Evolutionary conservation across 2,113 vertebrate genomes (phyloP).

Genomic region (Larimichthys crocea): DNA sequence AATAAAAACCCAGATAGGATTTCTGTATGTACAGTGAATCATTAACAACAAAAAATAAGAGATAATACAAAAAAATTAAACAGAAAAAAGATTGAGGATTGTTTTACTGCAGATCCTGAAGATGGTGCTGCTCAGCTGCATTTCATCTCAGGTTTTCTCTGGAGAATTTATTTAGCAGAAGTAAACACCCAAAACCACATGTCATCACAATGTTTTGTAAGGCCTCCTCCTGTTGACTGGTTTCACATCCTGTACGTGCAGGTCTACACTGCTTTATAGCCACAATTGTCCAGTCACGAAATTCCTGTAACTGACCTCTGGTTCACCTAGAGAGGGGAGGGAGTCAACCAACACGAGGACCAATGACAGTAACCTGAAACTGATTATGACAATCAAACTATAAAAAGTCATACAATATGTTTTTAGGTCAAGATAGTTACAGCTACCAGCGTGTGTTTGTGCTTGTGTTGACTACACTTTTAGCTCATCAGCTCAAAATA

Average conservation of each 20-base stretch:
- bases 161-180: not conserved
- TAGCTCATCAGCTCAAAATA: not conserved
- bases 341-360: not conserved
- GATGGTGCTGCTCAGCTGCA: conserved; percentile 53
- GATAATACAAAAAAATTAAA: not conserved
- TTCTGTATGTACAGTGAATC: not conserved
- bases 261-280: conserved; percentile 7
- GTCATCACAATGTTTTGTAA: not conserved
- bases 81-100: not conserved
- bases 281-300: conserved; percentile 5
- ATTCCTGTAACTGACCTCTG: conserved; percentile 25
- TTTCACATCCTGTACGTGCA: conserved; percentile 12
- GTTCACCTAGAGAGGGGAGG: not conserved
- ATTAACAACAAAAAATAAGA: not conserved
- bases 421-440: not conserved
- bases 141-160: not conserved
- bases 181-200: not conserved
- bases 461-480: conserved; percentile 5
- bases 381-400: not conserved
- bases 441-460: not conserved
- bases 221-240: not conserved
- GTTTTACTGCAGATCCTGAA: conserved; percentile 41
- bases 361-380: not conserved
- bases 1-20: not conserved
- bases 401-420: not conserved